Base-by-base conservation (phyloP, 2,888 invertebrate species). In the Conops quadrifasciatus region DNA sequence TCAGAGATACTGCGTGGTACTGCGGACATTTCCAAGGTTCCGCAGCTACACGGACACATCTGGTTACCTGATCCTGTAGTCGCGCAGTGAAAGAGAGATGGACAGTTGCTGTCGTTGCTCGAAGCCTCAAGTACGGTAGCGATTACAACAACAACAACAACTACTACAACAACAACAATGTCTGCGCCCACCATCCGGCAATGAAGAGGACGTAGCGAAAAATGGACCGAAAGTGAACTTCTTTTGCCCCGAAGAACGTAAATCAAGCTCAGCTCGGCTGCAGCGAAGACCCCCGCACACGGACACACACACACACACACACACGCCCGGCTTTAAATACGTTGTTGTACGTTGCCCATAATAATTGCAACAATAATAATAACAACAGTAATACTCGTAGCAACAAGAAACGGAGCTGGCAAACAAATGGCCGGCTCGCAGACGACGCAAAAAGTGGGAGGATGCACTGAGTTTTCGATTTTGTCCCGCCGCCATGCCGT, bases 171-270 rank as follows among this genome's bases (percentile, higher is more conserved):
- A n/a, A n/a, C n/a, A n/a, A n/a, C n/a, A 15, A 16, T 49, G 16
- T 13, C n/a, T 53, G 30, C 15, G 15, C 67, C 9, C 59, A 30
- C n/a, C 26, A 13, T 36, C 67, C 30, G 68, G 47, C 77, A 80
- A 80, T 83, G 82, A 82, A 82, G 82, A 82, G 83, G 82, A 83
- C 83, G 82, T 82, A 81, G 81, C 80, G 77, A 80, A 53, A 56
- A 49, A 49, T 11, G 15, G 16, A 67, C 58, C 16, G 16, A 1
- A 19, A 24, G 9, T 30, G 36, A 36, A n/a, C 19, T 45, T 58
- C 70, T 64, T 51, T 49, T 67, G 53, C 58, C 16, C 21, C 58
- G 43, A 64, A 70, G 53, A 67, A 63, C 60, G 80, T 80, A 80
- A 80, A 81, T 80, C 81, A 80, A 78, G 75, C 77, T 19, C 24